Conservation (phyloP, 2,797 vertebrate species). For the Pangasius krempfi region DNA sequence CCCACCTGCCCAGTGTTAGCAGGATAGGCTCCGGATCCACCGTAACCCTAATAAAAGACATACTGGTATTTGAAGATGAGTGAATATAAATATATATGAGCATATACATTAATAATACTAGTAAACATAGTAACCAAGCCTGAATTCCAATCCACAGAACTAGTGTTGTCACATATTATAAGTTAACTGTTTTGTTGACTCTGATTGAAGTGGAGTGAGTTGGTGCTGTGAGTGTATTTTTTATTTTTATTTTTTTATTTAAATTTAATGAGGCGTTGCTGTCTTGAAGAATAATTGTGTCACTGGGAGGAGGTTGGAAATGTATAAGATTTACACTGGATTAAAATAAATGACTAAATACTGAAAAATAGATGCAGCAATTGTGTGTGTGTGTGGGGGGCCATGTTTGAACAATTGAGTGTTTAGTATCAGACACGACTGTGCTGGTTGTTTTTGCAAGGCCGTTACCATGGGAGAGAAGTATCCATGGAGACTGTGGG, state of each 20-base stretch:
- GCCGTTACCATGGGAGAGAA: slow-evolving; percentile 44
- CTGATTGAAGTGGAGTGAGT: not conserved
- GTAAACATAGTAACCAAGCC: not conserved
- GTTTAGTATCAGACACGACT: slow-evolving; percentile 15
- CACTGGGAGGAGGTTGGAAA: not conserved
- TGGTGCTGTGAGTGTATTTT: not conserved
- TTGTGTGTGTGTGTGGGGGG: not conserved
- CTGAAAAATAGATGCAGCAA: not conserved
- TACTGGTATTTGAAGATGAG: not conserved
- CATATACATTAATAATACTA: not conserved
- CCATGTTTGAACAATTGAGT: not conserved
- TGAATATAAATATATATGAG: not conserved
- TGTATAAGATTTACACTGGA: not conserved
- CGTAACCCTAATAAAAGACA: not conserved
- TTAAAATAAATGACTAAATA: not conserved
- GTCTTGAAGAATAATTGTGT: not conserved
- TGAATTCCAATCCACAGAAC: not conserved
- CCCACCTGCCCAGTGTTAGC: not conserved
- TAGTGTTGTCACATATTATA: not conserved
- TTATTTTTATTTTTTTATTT: not conserved
- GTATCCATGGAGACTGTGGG: slow-evolving; percentile 45
- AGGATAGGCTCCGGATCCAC: not conserved
- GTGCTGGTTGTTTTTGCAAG: slow-evolving; percentile 33
- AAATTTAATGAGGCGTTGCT: not conserved
- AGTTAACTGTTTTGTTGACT: not conserved